Percentiles rank a stretch among this genome's conserved stretches.
These are phyloP conservation scores for Cephus spinipes DNA, from an alignment of 2,888 invertebrate genomes.

Conservation along the genomic window DNA sequence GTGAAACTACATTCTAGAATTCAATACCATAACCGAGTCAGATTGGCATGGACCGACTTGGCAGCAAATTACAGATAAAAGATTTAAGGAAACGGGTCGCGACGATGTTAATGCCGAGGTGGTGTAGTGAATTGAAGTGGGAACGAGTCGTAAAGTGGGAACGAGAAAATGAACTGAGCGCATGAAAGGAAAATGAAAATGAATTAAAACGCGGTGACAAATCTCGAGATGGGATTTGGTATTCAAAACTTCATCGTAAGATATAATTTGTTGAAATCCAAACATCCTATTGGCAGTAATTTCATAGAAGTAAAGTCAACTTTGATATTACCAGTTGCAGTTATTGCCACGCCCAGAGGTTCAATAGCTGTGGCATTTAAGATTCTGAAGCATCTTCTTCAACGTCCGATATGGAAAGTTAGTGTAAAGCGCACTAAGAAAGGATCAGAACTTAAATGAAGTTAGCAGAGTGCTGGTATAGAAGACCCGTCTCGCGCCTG, in stretches of 20 bases:
- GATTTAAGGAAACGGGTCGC: background rate
- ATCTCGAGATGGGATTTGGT: background rate
- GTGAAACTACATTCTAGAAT: background rate
- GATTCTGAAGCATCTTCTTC: constrained; percentile 39
- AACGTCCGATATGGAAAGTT: constrained; percentile 53
- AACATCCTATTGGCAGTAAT: background rate
- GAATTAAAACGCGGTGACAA: background rate
- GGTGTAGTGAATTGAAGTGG: background rate
- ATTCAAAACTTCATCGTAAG: background rate
- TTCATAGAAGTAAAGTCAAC: background rate
- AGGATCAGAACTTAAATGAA: constrained; percentile 59
- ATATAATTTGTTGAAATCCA: background rate
- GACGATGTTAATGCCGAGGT: background rate
- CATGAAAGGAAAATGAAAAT: background rate
- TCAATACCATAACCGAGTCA: background rate
- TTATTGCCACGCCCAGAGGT: background rate
- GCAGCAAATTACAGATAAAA: background rate
- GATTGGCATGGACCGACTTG: background rate
- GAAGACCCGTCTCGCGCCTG: constrained; percentile 7
- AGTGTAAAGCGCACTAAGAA: constrained; percentile 43
- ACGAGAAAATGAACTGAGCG: background rate
- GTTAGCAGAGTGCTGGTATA: constrained; percentile 43
- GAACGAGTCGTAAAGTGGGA: background rate
- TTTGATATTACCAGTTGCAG: background rate
- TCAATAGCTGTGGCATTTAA: constrained; percentile 14